A percentile compares a stretch with the other conserved stretches of the same genome.
These are phyloP conservation scores for Diadromus collaris DNA, from an alignment of 2,888 invertebrate genomes.

Conservation along the genomic window DNA sequence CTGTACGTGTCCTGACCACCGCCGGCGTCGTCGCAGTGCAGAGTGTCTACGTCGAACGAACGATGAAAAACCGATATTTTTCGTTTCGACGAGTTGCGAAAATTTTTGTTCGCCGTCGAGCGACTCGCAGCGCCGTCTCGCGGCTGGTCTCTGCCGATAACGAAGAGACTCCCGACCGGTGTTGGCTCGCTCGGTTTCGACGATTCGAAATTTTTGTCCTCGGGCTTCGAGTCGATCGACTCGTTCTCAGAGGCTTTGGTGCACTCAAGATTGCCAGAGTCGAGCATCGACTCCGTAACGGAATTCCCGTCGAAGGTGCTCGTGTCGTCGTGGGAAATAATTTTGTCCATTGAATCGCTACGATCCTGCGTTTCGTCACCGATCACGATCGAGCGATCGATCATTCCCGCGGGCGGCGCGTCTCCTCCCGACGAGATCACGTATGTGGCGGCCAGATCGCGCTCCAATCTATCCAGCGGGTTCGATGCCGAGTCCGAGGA, in stretches of 20 bases:
- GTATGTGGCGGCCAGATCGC: conserved; percentile 41
- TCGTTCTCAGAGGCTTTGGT: neutral
- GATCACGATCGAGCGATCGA: conserved; percentile 18
- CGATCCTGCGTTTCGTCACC: neutral
- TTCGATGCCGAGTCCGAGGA: conserved; percentile 10
- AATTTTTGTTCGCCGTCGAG: conserved; percentile 45
- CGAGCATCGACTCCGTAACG: conserved; percentile 21
- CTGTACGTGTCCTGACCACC: conserved; percentile 48
- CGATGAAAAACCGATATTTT: conserved; percentile 74
- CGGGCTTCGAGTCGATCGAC: conserved; percentile 11
- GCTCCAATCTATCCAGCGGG: conserved; percentile 15
- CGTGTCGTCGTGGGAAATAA: conserved; percentile 12
- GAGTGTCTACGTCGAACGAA: conserved; percentile 70
- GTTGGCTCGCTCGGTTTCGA: conserved; percentile 11
- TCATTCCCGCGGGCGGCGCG: conserved; percentile 32
- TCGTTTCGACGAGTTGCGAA: conserved; percentile 65
- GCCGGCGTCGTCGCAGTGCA: conserved; percentile 37
- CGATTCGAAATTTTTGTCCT: neutral
- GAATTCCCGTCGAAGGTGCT: conserved; percentile 16
- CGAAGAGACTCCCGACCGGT: conserved; percentile 4
- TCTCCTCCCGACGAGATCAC: conserved; percentile 51
- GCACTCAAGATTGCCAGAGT: neutral
- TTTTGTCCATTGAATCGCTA: conserved; percentile 9
- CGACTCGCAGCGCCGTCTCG: conserved; percentile 6
- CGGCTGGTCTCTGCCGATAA: neutral